These are phyloP conservation scores for Sebastes ruberrimus DNA, from an alignment of 2,797 vertebrate species.

Conservation along the genomic window DNA sequence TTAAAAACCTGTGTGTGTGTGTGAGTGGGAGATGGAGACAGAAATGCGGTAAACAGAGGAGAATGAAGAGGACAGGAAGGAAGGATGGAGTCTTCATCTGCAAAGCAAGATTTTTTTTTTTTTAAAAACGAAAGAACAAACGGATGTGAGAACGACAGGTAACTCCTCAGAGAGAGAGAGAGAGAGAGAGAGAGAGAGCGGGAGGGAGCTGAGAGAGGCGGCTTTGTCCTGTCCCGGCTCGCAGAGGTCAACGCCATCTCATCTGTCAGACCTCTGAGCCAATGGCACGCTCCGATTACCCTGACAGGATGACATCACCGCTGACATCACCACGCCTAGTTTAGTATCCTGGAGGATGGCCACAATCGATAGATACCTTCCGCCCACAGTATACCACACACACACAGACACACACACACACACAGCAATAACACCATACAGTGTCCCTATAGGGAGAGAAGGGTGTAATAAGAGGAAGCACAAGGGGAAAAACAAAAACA, in stretches of 20 bases:
- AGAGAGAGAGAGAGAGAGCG: neutral
- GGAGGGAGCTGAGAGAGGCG: conserved; percentile 21
- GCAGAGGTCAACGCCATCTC: conserved; percentile 76
- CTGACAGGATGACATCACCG: conserved; percentile 79
- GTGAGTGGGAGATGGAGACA: conserved; percentile 12
- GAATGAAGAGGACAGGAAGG: conserved; percentile 2
- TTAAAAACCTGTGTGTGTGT: conserved; percentile 59
- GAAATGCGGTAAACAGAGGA: conserved; percentile 32
- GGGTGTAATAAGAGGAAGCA: conserved; percentile 59
- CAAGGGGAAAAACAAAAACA: conserved; percentile 55
- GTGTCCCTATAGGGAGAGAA: conserved; percentile 34
- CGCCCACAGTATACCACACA: conserved; percentile 34
- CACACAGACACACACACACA: conserved; percentile 5
- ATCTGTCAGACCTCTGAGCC: conserved; percentile 76
- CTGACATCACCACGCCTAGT: conserved; percentile 75
- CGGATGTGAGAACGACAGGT: conserved; percentile 30
- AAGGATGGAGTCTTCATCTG: conserved; percentile 44
- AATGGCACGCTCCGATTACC: conserved; percentile 80
- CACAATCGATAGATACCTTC: conserved; percentile 68
- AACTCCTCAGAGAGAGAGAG: conserved; percentile 21
- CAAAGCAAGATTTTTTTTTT: neutral
- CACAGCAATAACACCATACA: conserved; percentile 47
- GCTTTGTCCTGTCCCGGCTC: conserved; percentile 65
- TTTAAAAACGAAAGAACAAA: neutral
- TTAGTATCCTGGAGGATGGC: conserved; percentile 72